Conservation (phyloP, 2,888 invertebrate species). For the Linhomoeus sp. region DNA sequence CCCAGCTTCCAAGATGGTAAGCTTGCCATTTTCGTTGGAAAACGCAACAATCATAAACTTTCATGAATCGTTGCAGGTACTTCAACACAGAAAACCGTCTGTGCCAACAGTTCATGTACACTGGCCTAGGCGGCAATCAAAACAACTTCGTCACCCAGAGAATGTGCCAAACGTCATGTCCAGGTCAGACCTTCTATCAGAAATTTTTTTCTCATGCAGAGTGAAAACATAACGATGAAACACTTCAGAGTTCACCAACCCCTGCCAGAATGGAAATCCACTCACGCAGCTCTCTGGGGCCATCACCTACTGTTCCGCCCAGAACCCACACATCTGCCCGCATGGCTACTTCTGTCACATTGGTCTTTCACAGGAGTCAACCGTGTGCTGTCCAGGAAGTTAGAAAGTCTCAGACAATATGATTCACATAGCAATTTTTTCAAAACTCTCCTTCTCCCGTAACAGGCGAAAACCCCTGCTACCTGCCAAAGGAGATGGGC, state of each 20-base stretch:
- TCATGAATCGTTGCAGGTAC: background rate
- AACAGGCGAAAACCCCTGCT: conserved; percentile 5
- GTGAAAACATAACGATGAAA: no score
- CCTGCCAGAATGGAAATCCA: conserved; percentile 1
- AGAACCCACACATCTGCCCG: conserved; percentile 5
- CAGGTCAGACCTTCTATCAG: background rate
- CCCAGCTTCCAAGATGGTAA: conserved; percentile 4
- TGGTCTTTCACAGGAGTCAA: background rate
- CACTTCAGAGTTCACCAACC: conserved; percentile 4
- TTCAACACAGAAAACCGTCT: background rate
- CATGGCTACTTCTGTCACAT: conserved; percentile 4
- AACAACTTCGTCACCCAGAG: conserved; percentile 5
- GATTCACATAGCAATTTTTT: background rate
- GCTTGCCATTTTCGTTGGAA: background rate
- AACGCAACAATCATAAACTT: background rate
- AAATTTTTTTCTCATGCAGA: no score
- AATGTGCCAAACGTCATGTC: conserved; percentile 1
- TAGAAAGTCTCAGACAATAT: background rate
- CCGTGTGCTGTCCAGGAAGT: conserved; percentile 6
- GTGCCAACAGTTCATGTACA: conserved; percentile 5
- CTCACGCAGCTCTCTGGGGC: background rate
- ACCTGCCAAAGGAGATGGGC: conserved; percentile 2
- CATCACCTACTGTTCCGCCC: conserved; percentile 1
- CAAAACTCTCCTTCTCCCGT: no score
- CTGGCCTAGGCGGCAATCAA: conserved; percentile 6